These are phyloP conservation scores for Amphiura filiformis DNA, from an alignment of 35 echinoderm and acorn worm genomes.

Conservation along the genomic window DNA sequence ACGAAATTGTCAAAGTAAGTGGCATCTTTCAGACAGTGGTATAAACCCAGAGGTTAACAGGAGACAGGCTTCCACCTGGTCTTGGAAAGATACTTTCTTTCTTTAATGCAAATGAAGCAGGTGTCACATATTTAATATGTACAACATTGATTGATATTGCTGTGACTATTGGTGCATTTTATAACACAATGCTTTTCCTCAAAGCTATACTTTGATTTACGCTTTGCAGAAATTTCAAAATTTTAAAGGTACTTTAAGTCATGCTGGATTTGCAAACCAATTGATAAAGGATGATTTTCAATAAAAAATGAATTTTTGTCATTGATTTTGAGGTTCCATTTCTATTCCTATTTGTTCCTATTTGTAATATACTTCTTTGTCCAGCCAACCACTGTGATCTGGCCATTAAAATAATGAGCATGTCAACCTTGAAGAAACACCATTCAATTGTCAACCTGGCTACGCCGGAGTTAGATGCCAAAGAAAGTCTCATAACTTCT, in stretches of 20 bases:
- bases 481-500: neutral
- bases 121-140: neutral
- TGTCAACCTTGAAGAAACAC: neutral
- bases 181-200: neutral
- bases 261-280: too few relatives aligned
- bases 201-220: neutral
- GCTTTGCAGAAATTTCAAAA: too few relatives aligned
- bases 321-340: neutral
- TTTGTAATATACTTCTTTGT: neutral
- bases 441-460: neutral
- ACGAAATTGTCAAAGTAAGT: neutral
- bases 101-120: neutral
- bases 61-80: neutral
- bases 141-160: neutral
- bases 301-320: neutral
- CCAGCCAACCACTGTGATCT: neutral
- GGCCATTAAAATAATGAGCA: neutral
- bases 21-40: neutral
- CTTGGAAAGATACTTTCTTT: neutral
- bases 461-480: neutral
- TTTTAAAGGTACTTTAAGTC: too few relatives aligned
- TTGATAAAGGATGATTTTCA: neutral
- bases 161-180: neutral
- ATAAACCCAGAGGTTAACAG: neutral
- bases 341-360: neutral